Base-by-base conservation (phyloP, 2,113 vertebrate genomes). In the Lepus timidus region DNA sequence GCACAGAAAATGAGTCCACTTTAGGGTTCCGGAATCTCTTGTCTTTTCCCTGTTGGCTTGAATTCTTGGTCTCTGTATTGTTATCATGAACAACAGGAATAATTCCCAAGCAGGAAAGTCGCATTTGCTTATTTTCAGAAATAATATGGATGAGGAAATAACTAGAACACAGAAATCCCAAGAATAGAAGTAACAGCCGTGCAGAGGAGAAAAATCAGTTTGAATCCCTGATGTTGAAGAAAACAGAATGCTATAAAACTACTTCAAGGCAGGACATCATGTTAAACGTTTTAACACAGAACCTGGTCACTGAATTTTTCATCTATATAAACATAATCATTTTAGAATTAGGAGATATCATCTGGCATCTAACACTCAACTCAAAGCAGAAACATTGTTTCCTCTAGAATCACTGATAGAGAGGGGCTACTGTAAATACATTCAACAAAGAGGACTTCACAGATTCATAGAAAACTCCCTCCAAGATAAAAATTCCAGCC, bases 321-420 rank as follows among this genome's bases (percentile, higher is more conserved):
- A 74, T 67, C 25, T 87, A 67, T 44, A 36, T 76, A 85, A 85
- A 96, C n/a, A 55, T 31, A 58, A 85, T 71, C 78, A 52, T 88
- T 62, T 94, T 94, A 67, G 39, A 88, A 90, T 74, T 79, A 84
- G 73, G 75, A 74, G n/a, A 65, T 55, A 85, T 52, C 22, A 75
- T 29, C 55, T 27, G 44, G 52, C 33, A 75, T n/a, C 39, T 78
- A 78, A 55, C 16, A 70, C 85, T 91, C 31, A 82, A 92, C 22
- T 31, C 51, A 80, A 75, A 86, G 70, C 64, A 87, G 65, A 88
- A 85, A 91, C 80, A 93, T 74, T 84, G 92, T 68, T 81, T 73
- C 68, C 67, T 86, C 36, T 81, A 79, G 86, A 68, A 86, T 78
- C 51, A 75, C 16, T 27, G 58, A 68, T 52, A 97, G n/a, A 16